These are phyloP conservation scores for Cheilosia impressa DNA, from an alignment of 2,888 invertebrate genomes.

Conservation along the genomic window DNA sequence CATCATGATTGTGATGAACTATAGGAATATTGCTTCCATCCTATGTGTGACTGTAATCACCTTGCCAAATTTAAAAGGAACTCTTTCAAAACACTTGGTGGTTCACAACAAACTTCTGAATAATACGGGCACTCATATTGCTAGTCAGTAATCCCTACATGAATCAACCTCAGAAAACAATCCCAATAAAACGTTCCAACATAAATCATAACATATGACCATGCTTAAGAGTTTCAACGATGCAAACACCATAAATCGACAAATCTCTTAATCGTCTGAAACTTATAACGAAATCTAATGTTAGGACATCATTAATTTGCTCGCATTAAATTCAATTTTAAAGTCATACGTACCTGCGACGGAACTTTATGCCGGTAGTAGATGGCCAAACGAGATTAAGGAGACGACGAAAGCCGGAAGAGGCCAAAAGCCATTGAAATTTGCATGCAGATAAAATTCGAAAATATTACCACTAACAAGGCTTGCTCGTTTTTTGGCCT, in stretches of 20 bases:
- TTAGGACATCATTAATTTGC: neutral
- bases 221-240: neutral
- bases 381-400: conserved; percentile 27
- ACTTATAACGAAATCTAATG: neutral
- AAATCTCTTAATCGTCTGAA: conserved; percentile 2
- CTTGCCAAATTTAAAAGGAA: no score
- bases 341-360: neutral
- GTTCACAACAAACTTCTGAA: neutral
- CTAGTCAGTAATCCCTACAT: neutral
- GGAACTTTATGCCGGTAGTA: neutral
- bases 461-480: neutral
- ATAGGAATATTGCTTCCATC: no score
- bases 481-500: neutral
- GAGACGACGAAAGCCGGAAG: conserved; percentile 9
- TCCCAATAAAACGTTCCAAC: neutral
- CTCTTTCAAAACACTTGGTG: neutral
- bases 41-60: no score
- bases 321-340: conserved; percentile 12
- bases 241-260: neutral
- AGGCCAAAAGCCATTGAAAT: conserved; percentile 11
- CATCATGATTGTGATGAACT: no score
- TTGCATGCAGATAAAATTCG: conserved; percentile 5
- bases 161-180: neutral
- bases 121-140: neutral
- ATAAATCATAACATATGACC: neutral